Evolutionary conservation across 2,888 invertebrate genomes (phyloP), one percentile per base, ranked within the genome.

Genomic region (Dorcus parallelipipedus): DNA sequence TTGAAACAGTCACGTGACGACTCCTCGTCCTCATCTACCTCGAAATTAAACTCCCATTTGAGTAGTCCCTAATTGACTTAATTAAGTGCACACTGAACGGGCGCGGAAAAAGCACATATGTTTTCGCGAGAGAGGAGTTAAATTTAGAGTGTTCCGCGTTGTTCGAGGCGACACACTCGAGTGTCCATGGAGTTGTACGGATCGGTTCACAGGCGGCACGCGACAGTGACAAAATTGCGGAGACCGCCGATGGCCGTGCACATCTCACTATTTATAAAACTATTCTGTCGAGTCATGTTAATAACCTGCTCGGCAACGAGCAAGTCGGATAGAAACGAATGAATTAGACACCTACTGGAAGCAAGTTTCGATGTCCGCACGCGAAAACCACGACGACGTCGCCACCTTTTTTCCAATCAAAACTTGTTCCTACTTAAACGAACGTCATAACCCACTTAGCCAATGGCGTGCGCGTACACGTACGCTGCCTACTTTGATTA

Each of bases 231-330:
- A 26, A 48, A 52, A 38, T 49, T 45, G 33, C 38, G 41, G 33
- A 42, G 47, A 41, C 52, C 26, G 26, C 39, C 51, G 52, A n/a
- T 20, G 49, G 38, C 20, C 42, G 45, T 51, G 48, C 47, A 45
- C 17, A 41, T 50, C 42, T 58, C 51, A 49, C 58, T 64, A 64
- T 62, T 62, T 65, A 63, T 63, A 56, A 64, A 67, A 66, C 64
- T 67, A 68, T 67, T 67, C 65, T 69, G 69, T 58, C 69, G 67
- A 69, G 68, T 69, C 69, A 69, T 65, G 62, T 66, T 63, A 61
- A 60, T 62, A 65, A 67, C 63, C 59, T 60, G 60, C 60, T 60
- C 41, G 43, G 56, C 61, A 47, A 62, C 61, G 38, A 53, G 53
- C 58, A 54, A 54, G 57, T 56, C 48, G 52, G 55, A 57, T 43